These are phyloP conservation scores for Muricea muricata DNA, from an alignment of 92 coral and sea anemone genomes.

Conservation along the genomic window DNA sequence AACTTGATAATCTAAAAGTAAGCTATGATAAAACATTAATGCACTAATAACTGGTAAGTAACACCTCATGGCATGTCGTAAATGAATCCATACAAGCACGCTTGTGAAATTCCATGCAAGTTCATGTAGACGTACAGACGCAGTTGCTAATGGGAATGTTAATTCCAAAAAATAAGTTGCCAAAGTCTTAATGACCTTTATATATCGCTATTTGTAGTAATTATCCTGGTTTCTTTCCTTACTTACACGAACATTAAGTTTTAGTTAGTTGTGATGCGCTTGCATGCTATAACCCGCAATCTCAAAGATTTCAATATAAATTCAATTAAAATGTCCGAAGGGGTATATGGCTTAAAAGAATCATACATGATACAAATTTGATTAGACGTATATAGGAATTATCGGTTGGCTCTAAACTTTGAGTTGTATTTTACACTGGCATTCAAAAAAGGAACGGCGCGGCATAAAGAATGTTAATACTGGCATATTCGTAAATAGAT, in stretches of 20 bases:
- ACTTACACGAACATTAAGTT: too few relatives aligned
- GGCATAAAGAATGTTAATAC: too few relatives aligned
- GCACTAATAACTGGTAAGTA: background rate
- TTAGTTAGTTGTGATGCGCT: too few relatives aligned
- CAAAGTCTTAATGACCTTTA: background rate
- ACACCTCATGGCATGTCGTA: background rate
- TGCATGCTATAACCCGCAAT: too few relatives aligned
- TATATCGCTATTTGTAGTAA: constrained; percentile 7
- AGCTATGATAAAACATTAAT: background rate
- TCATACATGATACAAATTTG: background rate
- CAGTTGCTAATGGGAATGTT: constrained; percentile 13
- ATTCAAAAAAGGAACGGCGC: too few relatives aligned
- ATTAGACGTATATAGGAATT: background rate
- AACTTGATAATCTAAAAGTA: background rate
- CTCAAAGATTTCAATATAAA: background rate
- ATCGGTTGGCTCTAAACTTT: too few relatives aligned
- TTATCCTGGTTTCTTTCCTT: too few relatives aligned
- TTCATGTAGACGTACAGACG: background rate
- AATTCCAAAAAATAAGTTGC: background rate
- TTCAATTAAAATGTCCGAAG: background rate
- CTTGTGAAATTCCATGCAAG: constrained; percentile 12
- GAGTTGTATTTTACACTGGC: too few relatives aligned
- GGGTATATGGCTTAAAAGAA: background rate
- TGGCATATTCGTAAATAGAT: too few relatives aligned
- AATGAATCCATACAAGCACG: background rate